phyloP scores from a whole-genome alignment of 2,888 invertebrate genomes.

The Cremastinae sp. region DNA sequence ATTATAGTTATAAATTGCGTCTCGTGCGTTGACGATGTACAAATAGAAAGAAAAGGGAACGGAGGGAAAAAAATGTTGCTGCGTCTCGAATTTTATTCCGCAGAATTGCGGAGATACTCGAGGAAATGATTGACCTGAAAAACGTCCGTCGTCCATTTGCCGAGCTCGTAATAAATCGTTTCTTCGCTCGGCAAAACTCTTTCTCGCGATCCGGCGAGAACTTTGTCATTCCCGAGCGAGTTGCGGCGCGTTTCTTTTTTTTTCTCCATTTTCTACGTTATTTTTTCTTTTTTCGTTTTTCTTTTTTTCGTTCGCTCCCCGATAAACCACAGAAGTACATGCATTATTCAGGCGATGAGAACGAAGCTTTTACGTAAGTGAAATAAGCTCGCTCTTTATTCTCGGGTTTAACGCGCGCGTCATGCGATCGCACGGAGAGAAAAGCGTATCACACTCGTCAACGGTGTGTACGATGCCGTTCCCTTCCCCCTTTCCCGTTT shows the following conservation, averaged over 20 bases:
- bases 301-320: too few species aligned
- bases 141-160: slow-evolving; percentile 10
- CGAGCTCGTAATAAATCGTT: slow-evolving; percentile 20
- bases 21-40: background rate
- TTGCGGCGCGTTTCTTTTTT: slow-evolving; percentile 19
- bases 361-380: slow-evolving; percentile 60
- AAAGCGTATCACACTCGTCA: slow-evolving; percentile 44
- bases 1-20: too few species aligned
- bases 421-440: slow-evolving; percentile 52
- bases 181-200: slow-evolving; percentile 3
- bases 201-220: background rate
- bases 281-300: too few species aligned
- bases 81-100: too few species aligned
- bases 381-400: slow-evolving; percentile 23
- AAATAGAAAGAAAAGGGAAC: too few species aligned
- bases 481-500: too few species aligned
- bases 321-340: slow-evolving; percentile 73
- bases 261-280: slow-evolving; percentile 28
- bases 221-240: slow-evolving; percentile 22
- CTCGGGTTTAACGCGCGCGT: slow-evolving; percentile 37
- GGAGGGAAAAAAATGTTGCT: slow-evolving; percentile 25
- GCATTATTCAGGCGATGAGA: slow-evolving; percentile 72
- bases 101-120: background rate
- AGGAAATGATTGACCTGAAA: slow-evolving; percentile 3
- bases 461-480: slow-evolving; percentile 19